A percentile compares a stretch with the other conserved stretches of the same genome.
Evolutionary conservation across 2,797 vertebrate species (phyloP).

Genomic region (Lepidocolaptes lacrymiger): DNA sequence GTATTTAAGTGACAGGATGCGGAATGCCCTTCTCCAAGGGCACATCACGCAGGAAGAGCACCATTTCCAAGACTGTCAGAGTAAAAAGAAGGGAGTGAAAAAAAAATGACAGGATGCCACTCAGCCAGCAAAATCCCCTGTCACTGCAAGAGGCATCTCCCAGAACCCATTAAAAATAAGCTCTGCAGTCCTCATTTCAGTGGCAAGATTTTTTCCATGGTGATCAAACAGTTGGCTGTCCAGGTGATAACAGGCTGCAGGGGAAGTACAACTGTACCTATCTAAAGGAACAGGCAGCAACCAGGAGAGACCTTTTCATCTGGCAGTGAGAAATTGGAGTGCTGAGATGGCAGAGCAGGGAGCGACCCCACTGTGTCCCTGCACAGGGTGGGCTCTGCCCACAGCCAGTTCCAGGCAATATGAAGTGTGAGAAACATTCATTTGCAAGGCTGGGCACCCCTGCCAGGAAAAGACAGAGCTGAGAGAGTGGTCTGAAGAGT

Average conservation of each 20-base stretch:
- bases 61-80: slow-evolving; percentile 45
- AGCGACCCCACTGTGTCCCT: neutral
- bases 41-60: neutral
- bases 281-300: neutral
- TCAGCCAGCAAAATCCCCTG: slow-evolving; percentile 45
- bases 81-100: neutral
- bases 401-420: neutral
- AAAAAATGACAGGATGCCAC: slow-evolving; percentile 41
- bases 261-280: neutral
- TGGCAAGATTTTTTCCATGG: slow-evolving; percentile 31
- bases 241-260: neutral
- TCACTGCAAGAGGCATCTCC: slow-evolving; percentile 2
- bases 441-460: neutral
- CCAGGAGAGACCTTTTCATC: neutral
- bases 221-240: neutral
- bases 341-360: neutral
- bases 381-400: neutral
- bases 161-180: slow-evolving; percentile 55
- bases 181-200: slow-evolving; percentile 29
- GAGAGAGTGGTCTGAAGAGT: neutral
- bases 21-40: slow-evolving; percentile 57
- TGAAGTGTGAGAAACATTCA: neutral
- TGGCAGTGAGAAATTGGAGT: neutral
- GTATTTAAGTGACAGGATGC: slow-evolving; percentile 53
- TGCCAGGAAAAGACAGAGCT: neutral